Conservation (phyloP, 2,888 invertebrate genomes). For the Orthosia gracilis region DNA sequence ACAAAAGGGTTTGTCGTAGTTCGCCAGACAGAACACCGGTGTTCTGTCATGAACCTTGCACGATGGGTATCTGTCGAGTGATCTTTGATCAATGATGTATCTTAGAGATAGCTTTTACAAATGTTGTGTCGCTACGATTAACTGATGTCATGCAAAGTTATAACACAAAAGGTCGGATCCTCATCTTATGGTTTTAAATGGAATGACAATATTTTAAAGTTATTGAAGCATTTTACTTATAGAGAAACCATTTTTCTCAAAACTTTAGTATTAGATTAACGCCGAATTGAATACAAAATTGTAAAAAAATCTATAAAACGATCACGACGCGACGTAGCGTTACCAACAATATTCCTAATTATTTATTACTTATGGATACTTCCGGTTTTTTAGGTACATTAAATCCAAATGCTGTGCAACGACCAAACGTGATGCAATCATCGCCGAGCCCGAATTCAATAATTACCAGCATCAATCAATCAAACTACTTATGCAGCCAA, state of each 20-base stretch:
- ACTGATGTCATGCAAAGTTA: conserved; percentile 25
- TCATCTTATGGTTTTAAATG: background rate
- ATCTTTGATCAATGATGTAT: conserved; percentile 41
- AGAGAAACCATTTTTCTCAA: background rate
- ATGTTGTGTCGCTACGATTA: conserved; percentile 12
- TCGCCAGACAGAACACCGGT: background rate
- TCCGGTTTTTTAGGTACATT: conserved; percentile 73
- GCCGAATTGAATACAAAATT: background rate
- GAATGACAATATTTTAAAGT: no score
- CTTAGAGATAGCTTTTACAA: background rate
- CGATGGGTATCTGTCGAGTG: conserved; percentile 7
- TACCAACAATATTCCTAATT: background rate
- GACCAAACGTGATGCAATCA: conserved; percentile 83
- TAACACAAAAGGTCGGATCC: background rate
- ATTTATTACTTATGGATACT: background rate
- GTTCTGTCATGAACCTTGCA: background rate
- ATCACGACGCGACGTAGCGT: background rate
- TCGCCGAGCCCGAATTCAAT: conserved; percentile 89
- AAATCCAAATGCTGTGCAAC: conserved; percentile 78
- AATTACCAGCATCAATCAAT: conserved; percentile 87
- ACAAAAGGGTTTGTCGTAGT: background rate
- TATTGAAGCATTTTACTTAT: no score
- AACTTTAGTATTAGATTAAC: background rate
- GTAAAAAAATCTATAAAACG: background rate
- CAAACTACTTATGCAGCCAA: conserved; percentile 86